phyloP scores from a whole-genome alignment of 2,113 vertebrate genomes.

The Cottus gobio region DNA sequence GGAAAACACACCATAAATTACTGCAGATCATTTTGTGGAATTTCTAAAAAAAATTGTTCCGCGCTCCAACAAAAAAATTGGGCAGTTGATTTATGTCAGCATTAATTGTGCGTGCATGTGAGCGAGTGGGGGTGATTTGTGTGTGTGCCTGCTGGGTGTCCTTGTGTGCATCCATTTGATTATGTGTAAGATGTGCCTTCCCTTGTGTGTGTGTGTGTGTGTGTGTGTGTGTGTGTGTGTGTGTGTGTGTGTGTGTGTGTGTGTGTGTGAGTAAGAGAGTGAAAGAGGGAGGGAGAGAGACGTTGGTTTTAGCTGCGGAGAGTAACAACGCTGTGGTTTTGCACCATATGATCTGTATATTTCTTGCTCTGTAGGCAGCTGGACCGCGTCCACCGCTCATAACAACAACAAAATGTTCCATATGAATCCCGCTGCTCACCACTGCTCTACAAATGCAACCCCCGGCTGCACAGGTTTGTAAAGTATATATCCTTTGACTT shows the following conservation, averaged over 20 bases:
- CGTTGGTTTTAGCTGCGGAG: slow-evolving; percentile 53
- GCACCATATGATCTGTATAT: slow-evolving; percentile 57
- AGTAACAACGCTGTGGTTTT: slow-evolving; percentile 62
- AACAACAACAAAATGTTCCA: slow-evolving; percentile 76
- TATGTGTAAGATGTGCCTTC: slow-evolving; percentile 45
- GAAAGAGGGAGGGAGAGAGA: slow-evolving; percentile 16
- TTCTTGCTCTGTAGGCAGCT: slow-evolving; percentile 68
- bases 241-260: slow-evolving; percentile 25
- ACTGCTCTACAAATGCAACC: slow-evolving; percentile 54
- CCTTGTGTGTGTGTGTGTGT: slow-evolving; percentile 38
- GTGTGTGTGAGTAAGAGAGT: background rate
- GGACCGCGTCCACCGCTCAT: slow-evolving; percentile 70
- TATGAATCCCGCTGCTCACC: slow-evolving; percentile 64
- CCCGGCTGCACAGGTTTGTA: slow-evolving; percentile 47
- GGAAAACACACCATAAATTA: slow-evolving; percentile 78
- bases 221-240: slow-evolving; percentile 21
- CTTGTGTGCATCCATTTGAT: slow-evolving; percentile 65
- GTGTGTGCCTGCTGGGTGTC: slow-evolving; percentile 52
- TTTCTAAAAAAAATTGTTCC: slow-evolving; percentile 57
- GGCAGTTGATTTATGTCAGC: slow-evolving; percentile 72
- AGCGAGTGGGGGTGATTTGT: slow-evolving; percentile 21
- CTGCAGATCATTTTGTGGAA: slow-evolving; percentile 75
- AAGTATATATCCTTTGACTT: slow-evolving; percentile 54
- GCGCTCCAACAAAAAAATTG: slow-evolving; percentile 49
- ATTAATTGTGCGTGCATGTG: slow-evolving; percentile 67